Evolutionary conservation across 2,888 invertebrate species (phyloP).

Genomic region (Arge pagana): DNA sequence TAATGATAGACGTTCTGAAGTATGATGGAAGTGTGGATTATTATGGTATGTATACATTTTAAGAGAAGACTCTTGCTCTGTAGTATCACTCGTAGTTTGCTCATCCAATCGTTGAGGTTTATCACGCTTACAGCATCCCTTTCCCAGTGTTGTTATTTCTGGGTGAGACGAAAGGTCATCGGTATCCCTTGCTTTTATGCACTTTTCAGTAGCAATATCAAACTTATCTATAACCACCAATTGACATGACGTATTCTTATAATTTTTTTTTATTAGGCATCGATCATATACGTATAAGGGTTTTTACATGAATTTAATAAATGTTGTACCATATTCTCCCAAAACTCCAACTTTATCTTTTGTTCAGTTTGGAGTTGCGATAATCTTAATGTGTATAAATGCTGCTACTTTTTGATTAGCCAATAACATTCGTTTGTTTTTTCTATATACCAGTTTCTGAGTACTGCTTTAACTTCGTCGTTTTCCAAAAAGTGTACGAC

Average conservation of each 20-base stretch:
- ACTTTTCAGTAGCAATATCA: constrained; percentile 2
- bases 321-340: constrained; percentile 1
- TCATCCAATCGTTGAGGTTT: constrained; percentile 2
- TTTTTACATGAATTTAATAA: constrained; percentile 4
- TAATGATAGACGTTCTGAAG: no score
- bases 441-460: background rate
- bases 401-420: background rate
- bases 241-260: no score
- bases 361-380: background rate
- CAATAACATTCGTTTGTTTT: constrained; percentile 3
- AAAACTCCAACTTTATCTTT: background rate
- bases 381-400: background rate
- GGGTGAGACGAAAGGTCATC: constrained; percentile 4
- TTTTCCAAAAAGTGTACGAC: constrained; percentile 3
- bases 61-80: background rate
- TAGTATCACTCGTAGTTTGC: background rate
- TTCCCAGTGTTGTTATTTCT: background rate
- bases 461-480: background rate
- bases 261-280: no score
- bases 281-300: background rate
- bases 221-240: background rate
- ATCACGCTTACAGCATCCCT: constrained; percentile 4
- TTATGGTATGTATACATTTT: no score
- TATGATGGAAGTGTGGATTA: no score
- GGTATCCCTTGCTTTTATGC: constrained; percentile 2